Evolutionary conservation across 2,797 vertebrate species (phyloP).

Genomic region (Gadopsis marmoratus): DNA sequence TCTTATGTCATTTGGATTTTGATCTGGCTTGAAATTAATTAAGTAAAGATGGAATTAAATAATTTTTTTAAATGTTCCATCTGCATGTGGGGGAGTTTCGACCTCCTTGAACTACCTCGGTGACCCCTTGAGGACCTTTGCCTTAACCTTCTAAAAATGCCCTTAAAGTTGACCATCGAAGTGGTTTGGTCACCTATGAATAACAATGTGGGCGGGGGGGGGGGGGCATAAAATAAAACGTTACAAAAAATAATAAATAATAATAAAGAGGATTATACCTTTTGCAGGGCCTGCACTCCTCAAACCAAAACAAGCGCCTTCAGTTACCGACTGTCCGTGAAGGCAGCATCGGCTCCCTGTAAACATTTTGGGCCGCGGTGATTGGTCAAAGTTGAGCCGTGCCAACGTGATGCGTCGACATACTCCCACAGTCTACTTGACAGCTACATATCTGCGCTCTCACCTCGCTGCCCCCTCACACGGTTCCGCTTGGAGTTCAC

Average conservation of each 20-base stretch:
- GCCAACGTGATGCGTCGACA: constrained; percentile 48
- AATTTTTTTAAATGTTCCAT: background rate
- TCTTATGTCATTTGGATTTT: background rate
- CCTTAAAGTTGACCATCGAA: no score
- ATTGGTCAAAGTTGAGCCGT: constrained; percentile 74
- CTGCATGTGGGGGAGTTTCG: background rate
- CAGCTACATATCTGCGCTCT: constrained; percentile 58
- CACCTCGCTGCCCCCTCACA: constrained; percentile 31
- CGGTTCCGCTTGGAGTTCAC: constrained; percentile 6
- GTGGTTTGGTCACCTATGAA: background rate
- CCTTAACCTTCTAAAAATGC: background rate
- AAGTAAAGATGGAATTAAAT: background rate
- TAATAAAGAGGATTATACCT: background rate
- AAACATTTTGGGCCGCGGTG: constrained; percentile 52
- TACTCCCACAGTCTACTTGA: constrained; percentile 63
- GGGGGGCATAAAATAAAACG: background rate
- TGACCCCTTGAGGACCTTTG: background rate
- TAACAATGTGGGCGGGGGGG: no score
- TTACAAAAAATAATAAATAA: background rate
- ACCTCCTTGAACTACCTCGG: background rate
- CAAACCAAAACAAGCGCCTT: background rate
- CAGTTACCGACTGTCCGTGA: constrained; percentile 47
- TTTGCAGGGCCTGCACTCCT: no score
- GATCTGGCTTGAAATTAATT: background rate
- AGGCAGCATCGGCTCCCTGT: constrained; percentile 50